Evolutionary conservation across 2,888 invertebrate genomes (phyloP), one percentile per base, ranked within the genome.

Genomic region (Stenoptilia bipunctidactyla): DNA sequence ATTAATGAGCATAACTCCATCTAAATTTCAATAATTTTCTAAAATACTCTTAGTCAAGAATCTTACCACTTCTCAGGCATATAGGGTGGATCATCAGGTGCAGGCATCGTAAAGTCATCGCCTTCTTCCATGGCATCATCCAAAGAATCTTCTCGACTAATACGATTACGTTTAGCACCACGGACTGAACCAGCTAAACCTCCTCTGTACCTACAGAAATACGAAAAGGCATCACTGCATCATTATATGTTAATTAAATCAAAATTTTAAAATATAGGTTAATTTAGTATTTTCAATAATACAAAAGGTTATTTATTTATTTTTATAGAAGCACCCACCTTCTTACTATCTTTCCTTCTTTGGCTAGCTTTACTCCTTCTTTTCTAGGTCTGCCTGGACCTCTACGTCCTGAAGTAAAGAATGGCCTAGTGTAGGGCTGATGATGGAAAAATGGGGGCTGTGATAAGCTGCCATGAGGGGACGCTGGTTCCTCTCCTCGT

Each of bases 331-430:
- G n/a, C n/a, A n/a, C n/a, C n/a, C n/a, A 82, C 84, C 83, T 73
- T 55, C 82, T 66, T 30, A 83, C 84, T 56, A 84, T 82, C 54
- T 85, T 85, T 33, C 84, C 84, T 50, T 85, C 85, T 40, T 75
- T 57, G 13, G 82, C 68, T 40, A 82, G 52, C 49, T 85, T 82
- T 53, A 86, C 85, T 43, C 90, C 89, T 68, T 93, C 92, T 58
- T 93, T 92, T 46, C 92, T 86, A 9, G 93, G 93, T 55, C 93
- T 85, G 10, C 93, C 93, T 13, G 93, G 91, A 37, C 93, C 92
- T 48, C 93, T 86, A 49, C 90, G 87, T 39, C 89, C 87, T 41
- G 86, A 73, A 8, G 77, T 74, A 46, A 84, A 83, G 53, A 82
- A 84, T 35, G 84, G 82, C 15, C 84, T 55, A 9, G 76, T 63